Conservation (phyloP, 2,888 invertebrate genomes). For the Netelia inedita region DNA sequence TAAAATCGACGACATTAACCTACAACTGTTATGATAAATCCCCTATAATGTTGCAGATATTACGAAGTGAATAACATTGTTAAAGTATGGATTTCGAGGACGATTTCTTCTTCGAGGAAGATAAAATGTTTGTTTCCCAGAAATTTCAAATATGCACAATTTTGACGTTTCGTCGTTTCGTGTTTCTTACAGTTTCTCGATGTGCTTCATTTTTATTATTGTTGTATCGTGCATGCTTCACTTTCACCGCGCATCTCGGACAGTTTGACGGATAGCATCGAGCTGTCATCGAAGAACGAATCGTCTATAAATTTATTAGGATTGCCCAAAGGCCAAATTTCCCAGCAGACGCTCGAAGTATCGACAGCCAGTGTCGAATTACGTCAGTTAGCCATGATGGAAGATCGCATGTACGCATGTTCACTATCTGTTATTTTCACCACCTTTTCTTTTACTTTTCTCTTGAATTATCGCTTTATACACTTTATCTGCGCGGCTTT, state of each 20-base stretch:
- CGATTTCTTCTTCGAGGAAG: conserved; percentile 84
- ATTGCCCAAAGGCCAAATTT: conserved; percentile 65
- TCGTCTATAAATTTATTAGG: conserved; percentile 64
- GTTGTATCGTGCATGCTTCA: conserved; percentile 80
- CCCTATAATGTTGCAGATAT: conserved; percentile 45
- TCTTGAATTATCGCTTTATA: conserved; percentile 60
- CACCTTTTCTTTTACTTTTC: conserved; percentile 54
- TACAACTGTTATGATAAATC: conserved; percentile 9
- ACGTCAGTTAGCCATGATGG: conserved; percentile 79
- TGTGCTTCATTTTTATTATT: conserved; percentile 76
- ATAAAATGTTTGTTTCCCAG: conserved; percentile 83
- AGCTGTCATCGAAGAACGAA: conserved; percentile 64
- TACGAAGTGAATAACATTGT: conserved; percentile 11
- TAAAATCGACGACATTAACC: conserved; percentile 37
- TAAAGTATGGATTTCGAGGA: conserved; percentile 83
- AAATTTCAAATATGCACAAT: conserved; percentile 24
- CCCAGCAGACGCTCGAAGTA: conserved; percentile 70
- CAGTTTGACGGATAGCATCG: conserved; percentile 74
- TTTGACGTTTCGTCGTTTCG: conserved; percentile 33
- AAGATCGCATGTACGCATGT: conserved; percentile 85
- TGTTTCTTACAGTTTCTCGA: conserved; percentile 67
- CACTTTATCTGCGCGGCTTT: conserved; percentile 72
- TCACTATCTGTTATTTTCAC: conserved; percentile 61
- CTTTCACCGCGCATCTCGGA: conserved; percentile 75
- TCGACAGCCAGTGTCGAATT: conserved; percentile 76